Evolutionary conservation across 2,113 vertebrate genomes (phyloP).

Genomic region (Stigmatopora nigra): DNA sequence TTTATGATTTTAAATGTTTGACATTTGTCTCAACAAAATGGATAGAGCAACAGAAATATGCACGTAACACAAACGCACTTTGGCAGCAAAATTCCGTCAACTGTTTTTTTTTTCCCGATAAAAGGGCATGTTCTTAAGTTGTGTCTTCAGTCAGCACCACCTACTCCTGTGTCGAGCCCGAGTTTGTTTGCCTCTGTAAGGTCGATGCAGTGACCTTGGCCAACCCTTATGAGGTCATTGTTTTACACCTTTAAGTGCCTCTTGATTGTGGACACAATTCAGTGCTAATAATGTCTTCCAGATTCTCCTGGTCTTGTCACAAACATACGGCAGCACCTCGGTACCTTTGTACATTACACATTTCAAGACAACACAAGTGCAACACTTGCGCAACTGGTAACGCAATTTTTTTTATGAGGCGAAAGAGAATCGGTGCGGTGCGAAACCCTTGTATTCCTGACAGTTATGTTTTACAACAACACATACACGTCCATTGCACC

Average conservation of each 20-base stretch:
- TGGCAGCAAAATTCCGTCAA: conserved; percentile 50
- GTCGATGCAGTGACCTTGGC: conserved; percentile 47
- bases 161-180: conserved; percentile 41
- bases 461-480: neutral
- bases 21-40: neutral
- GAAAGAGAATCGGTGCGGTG: neutral
- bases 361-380: conserved; percentile 16
- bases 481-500: conserved; percentile 1
- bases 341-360: neutral
- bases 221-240: conserved; percentile 37
- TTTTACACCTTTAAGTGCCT: conserved; percentile 53
- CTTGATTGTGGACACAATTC: conserved; percentile 47
- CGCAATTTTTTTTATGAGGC: conserved; percentile 24
- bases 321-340: conserved; percentile 25
- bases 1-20: neutral
- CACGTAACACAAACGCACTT: conserved; percentile 44
- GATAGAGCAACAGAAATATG: conserved; percentile 23
- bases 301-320: conserved; percentile 38
- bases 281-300: conserved; percentile 57
- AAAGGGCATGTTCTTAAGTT: conserved; percentile 34
- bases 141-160: conserved; percentile 25
- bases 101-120: conserved; percentile 36
- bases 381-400: conserved; percentile 23
- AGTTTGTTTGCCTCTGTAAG: conserved; percentile 52
- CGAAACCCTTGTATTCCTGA: neutral